Percentiles rank a stretch among this genome's conserved stretches.
Conservation (phyloP, 2,888 invertebrate genomes). For the Drosophila ochracea region DNA sequence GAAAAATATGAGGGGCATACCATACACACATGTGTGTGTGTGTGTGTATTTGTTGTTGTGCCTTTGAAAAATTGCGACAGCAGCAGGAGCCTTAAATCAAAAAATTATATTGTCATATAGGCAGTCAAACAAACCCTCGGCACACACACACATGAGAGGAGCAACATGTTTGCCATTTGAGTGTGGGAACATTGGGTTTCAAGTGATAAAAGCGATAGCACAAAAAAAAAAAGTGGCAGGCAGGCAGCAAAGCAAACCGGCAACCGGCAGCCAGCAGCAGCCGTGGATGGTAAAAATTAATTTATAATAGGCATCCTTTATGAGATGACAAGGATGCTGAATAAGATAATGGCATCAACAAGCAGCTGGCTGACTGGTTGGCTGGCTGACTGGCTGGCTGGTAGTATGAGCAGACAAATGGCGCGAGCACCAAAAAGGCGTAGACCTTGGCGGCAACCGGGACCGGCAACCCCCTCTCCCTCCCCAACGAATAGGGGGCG, state of each 20-base stretch:
- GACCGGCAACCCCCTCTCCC: background rate
- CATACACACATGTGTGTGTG: background rate
- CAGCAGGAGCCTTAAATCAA: constrained; percentile 77
- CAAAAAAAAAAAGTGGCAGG: constrained; percentile 12
- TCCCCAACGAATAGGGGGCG: background rate
- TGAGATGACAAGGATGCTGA: constrained; percentile 81
- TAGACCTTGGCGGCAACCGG: constrained; percentile 21
- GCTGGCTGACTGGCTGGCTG: constrained; percentile 22
- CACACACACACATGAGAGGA: constrained; percentile 33
- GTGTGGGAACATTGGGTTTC: constrained; percentile 45
- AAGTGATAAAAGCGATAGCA: constrained; percentile 65
- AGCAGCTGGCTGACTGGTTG: constrained; percentile 47
- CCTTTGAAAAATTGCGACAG: constrained; percentile 73
- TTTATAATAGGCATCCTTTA: constrained; percentile 82
- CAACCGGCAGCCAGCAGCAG: constrained; percentile 20
- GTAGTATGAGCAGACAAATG: constrained; percentile 58
- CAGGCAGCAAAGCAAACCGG: constrained; percentile 17
- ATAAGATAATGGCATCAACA: constrained; percentile 81
- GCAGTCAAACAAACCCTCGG: constrained; percentile 50
- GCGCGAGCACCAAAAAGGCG: constrained; percentile 66
- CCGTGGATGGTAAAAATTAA: constrained; percentile 76
- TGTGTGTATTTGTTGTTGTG: constrained; percentile 31
- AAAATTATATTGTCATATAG: constrained; percentile 79
- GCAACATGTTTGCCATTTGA: constrained; percentile 70
- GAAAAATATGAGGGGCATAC: constrained; percentile 56